Conservation (phyloP, 2,113 vertebrate species). For the Solea senegalensis region DNA sequence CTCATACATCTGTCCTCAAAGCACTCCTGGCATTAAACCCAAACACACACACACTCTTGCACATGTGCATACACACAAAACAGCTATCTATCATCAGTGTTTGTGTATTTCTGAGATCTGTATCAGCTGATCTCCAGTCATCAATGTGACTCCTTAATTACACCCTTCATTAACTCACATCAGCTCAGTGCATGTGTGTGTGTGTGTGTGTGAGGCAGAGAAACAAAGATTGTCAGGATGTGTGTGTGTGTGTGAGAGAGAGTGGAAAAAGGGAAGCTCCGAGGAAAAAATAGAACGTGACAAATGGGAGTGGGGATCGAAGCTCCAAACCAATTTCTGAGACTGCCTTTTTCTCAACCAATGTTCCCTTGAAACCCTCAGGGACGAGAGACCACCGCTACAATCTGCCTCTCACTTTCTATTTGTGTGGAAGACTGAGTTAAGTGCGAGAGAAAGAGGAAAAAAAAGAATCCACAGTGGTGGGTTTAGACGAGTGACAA, state of each 20-base stretch:
- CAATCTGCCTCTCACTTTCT: slow-evolving; percentile 62
- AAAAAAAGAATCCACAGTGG: slow-evolving; percentile 9
- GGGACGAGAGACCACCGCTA: slow-evolving; percentile 42
- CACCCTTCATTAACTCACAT: slow-evolving; percentile 80
- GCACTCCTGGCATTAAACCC: slow-evolving; percentile 23
- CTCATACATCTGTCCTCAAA: slow-evolving; percentile 51
- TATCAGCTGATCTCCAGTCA: slow-evolving; percentile 76
- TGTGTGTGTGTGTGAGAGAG: slow-evolving; percentile 14
- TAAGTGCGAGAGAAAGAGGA: slow-evolving; percentile 21
- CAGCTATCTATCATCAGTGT: slow-evolving; percentile 74
- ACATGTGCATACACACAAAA: slow-evolving; percentile 22
- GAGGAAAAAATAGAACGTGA: slow-evolving; percentile 60
- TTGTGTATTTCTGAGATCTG: slow-evolving; percentile 78
- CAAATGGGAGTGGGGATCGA: slow-evolving; percentile 64
- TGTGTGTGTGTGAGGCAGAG: background rate
- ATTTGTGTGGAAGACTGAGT: slow-evolving; percentile 25
- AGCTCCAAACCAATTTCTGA: slow-evolving; percentile 69
- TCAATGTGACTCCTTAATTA: slow-evolving; percentile 78
- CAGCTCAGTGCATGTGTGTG: slow-evolving; percentile 55
- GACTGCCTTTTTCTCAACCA: slow-evolving; percentile 67
- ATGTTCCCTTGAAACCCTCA: slow-evolving; percentile 48
- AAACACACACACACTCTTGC: slow-evolving; percentile 30
- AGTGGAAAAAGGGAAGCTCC: slow-evolving; percentile 25
- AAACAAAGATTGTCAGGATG: slow-evolving; percentile 9
- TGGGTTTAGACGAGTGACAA: slow-evolving; percentile 39